Conservation (phyloP, 2,797 vertebrate genomes). For the Paramormyrops hopkinsi region DNA sequence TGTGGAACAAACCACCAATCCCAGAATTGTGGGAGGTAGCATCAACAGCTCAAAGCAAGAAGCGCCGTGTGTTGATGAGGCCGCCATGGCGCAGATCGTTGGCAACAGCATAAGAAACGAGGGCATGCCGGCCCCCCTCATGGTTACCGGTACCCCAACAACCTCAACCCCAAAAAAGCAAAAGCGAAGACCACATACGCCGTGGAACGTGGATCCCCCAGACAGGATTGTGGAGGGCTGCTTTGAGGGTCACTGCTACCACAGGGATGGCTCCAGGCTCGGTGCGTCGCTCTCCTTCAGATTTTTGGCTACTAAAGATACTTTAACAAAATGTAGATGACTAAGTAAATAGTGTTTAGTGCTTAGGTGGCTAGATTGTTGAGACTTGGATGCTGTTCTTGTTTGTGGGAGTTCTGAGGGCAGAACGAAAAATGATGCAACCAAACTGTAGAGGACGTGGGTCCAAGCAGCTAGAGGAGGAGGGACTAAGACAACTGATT, state of each 20-base stretch:
- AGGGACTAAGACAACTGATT: background rate
- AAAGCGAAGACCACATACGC: constrained; percentile 30
- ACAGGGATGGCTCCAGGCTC: constrained; percentile 75
- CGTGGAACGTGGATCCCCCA: constrained; percentile 6
- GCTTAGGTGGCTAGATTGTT: background rate
- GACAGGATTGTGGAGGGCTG: constrained; percentile 68
- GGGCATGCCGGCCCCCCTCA: background rate
- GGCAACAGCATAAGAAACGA: background rate
- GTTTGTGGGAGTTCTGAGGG: background rate
- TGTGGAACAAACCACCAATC: background rate
- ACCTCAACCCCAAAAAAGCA: constrained; percentile 80
- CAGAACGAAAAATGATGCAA: background rate
- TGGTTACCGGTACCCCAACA: constrained; percentile 44
- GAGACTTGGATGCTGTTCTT: background rate
- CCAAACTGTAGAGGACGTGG: background rate
- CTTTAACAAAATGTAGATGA: background rate
- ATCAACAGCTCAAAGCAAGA: background rate
- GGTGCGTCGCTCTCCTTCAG: constrained; percentile 53
- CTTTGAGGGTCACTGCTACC: constrained; percentile 70
- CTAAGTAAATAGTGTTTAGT: background rate
- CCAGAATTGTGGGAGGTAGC: background rate
- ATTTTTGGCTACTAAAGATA: background rate
- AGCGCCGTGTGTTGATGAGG: background rate
- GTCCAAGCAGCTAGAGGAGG: background rate
- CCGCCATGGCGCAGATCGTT: constrained; percentile 22